phyloP scores from a whole-genome alignment of 2,797 vertebrate genomes.

The Epinephelus coioides region DNA sequence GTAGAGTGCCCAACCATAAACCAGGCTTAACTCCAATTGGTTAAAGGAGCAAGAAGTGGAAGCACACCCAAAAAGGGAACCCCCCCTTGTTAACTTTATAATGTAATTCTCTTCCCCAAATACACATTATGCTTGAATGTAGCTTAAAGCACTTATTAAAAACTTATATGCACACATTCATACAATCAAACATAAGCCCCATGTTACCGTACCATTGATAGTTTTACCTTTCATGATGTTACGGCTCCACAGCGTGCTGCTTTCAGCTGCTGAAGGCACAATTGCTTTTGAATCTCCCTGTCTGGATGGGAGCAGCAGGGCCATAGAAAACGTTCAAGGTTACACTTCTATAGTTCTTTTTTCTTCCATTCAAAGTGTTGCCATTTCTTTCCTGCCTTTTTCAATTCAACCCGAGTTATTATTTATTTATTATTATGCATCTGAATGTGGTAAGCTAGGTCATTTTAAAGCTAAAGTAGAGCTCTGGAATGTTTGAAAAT shows the following conservation, averaged over 20 bases:
- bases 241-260: constrained; percentile 44
- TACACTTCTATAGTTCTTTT: constrained; percentile 13
- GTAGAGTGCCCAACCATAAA: too few species aligned
- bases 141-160: constrained; percentile 75
- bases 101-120: constrained; percentile 43
- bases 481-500: constrained; percentile 74
- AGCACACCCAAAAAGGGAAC: constrained; percentile 78
- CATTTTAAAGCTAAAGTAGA: constrained; percentile 70
- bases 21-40: constrained; percentile 33
- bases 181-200: constrained; percentile 47
- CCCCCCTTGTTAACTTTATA: constrained; percentile 44
- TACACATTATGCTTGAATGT: constrained; percentile 75
- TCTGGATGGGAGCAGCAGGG: constrained; percentile 40
- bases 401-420: constrained; percentile 66
- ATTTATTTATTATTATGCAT: constrained; percentile 82
- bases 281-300: constrained; percentile 23
- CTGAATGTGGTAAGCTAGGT: constrained; percentile 80
- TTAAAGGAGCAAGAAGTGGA: constrained; percentile 70
- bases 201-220: constrained; percentile 24
- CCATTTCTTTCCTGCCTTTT: constrained; percentile 73
- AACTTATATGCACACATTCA: constrained; percentile 62
- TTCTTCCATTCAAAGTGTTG: constrained; percentile 51
- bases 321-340: constrained; percentile 41
- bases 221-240: constrained; percentile 23
- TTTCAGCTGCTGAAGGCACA: constrained; percentile 36